Evolutionary conservation across 2,797 vertebrate species (phyloP).

Genomic region (Nannoperca australis): DNA sequence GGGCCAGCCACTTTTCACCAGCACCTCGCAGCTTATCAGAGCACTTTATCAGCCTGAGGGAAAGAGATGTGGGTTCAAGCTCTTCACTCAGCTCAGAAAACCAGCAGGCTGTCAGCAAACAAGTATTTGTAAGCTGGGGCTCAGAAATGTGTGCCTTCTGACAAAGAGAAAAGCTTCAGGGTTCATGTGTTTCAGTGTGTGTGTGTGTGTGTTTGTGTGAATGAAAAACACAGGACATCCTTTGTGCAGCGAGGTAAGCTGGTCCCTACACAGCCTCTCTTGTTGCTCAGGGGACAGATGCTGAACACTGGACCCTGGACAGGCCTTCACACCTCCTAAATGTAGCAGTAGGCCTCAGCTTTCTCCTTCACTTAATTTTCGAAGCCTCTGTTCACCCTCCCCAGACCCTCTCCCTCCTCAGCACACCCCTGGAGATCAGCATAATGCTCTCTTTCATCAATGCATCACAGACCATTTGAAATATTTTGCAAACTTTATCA

Average conservation of each 20-base stretch:
- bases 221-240: constrained; percentile 66
- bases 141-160: constrained; percentile 77
- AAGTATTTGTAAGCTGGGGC: constrained; percentile 89
- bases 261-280: constrained; percentile 68
- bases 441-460: constrained; percentile 80
- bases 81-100: constrained; percentile 83
- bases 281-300: constrained; percentile 77
- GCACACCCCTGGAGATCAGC: constrained; percentile 29
- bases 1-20: constrained; percentile 87
- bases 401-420: constrained; percentile 34
- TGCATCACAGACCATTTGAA: constrained; percentile 58
- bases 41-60: constrained; percentile 95
- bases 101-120: constrained; percentile 93
- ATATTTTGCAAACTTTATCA: constrained; percentile 68
- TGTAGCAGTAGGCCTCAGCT: constrained; percentile 65
- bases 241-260: constrained; percentile 69
- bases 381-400: constrained; percentile 43
- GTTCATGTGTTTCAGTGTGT: constrained; percentile 44
- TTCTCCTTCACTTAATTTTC: constrained; percentile 56
- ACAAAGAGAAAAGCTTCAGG: constrained; percentile 64
- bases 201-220: constrained; percentile 35
- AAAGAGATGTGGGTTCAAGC: constrained; percentile 93
- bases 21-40: constrained; percentile 91
- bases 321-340: constrained; percentile 78
- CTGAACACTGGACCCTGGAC: constrained; percentile 66